phyloP scores from a whole-genome alignment of 2,113 vertebrate species.

The Brachypteracias leptosomus region DNA sequence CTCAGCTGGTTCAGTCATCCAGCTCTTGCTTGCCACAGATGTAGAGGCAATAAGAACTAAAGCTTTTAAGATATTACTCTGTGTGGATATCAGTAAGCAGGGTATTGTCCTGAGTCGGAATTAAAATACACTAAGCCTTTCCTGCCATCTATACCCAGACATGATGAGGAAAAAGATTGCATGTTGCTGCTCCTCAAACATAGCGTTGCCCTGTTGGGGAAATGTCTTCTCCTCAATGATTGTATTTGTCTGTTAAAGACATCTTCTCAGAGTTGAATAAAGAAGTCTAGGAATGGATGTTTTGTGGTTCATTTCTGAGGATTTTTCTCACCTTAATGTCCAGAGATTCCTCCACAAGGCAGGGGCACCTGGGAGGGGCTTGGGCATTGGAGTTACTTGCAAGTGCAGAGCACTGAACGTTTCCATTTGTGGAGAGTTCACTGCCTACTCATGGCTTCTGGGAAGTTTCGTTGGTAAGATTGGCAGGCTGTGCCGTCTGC shows the following conservation, averaged over 20 bases:
- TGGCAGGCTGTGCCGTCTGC: background rate
- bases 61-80: background rate
- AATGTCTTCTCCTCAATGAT: background rate
- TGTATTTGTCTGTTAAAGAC: background rate
- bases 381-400: background rate
- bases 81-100: background rate
- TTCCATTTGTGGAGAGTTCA: background rate
- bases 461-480: background rate
- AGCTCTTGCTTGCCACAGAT: background rate
- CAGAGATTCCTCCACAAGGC: background rate
- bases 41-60: background rate
- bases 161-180: background rate
- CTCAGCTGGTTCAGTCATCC: background rate
- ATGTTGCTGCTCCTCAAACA: background rate
- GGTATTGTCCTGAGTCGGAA: background rate
- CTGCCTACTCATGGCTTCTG: background rate
- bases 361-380: fast-evolving
- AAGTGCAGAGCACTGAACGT: background rate
- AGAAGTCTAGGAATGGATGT: background rate
- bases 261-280: background rate
- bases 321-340: background rate
- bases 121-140: background rate
- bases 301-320: background rate
- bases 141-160: background rate
- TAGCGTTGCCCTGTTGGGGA: background rate